Conservation (phyloP, 2,888 invertebrate genomes). For the Automeris io region DNA sequence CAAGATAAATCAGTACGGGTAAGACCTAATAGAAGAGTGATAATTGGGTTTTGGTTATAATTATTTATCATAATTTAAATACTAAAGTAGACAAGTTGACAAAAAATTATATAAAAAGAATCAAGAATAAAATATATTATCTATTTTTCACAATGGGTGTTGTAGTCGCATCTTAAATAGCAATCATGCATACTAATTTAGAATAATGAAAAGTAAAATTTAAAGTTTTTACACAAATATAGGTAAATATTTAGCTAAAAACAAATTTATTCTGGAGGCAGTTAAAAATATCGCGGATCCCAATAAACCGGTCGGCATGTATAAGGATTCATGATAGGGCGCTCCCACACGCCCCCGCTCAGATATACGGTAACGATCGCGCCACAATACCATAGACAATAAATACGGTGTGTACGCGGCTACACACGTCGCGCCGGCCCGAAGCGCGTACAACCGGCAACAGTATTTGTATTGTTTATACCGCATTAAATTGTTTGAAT, state of each 20-base stretch:
- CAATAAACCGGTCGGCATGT: constrained; percentile 54
- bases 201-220: too few species aligned
- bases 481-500: constrained; percentile 74
- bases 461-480: constrained; percentile 73
- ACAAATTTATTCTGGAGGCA: constrained; percentile 9
- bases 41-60: too few species aligned
- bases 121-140: too few species aligned
- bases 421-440: constrained; percentile 42
- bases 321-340: constrained; percentile 73
- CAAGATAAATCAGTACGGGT: too few species aligned
- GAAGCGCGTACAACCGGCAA: constrained; percentile 52
- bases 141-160: too few species aligned
- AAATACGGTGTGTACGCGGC: constrained; percentile 65
- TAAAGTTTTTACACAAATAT: too few species aligned
- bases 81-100: too few species aligned
- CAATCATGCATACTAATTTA: too few species aligned
- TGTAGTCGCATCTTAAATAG: too few species aligned
- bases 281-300: constrained; percentile 45
- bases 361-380: constrained; percentile 72
- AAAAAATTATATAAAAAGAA: too few species aligned
- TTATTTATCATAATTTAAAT: too few species aligned
- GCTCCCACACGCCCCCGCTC: constrained; percentile 59
- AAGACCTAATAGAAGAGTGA: too few species aligned
- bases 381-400: constrained; percentile 73
- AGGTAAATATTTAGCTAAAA: background rate